Base-by-base conservation (phyloP, 1,140 invertebrate species). In the Coboldia fuscipes region DNA sequence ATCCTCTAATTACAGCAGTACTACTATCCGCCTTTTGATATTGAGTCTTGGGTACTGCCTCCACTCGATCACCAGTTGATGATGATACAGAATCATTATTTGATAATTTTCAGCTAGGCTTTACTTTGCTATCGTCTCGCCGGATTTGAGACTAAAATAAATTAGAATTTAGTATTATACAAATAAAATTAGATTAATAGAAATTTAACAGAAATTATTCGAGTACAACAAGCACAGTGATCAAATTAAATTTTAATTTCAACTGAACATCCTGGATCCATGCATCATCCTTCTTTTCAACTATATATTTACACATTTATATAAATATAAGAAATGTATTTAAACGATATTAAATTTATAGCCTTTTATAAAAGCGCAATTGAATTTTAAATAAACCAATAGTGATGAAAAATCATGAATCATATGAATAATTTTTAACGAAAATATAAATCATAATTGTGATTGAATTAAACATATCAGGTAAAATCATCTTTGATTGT, bases 31-130 rank as follows among this genome's bases (percentile, higher is more conserved):
- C 6, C 6, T 29, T 29, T 29, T 29, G 8, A 18, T n/a, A 34
- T 4, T 29, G 6, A 29, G 8, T 5, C 8, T 13, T 36, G 30
- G 30, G 28, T 18, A 23, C 12, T 26, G 19, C 6, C 14, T 36
- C 21, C 3, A 22, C 22, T 9, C 23, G 35, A 20, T 34, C 43
- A 36, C 30, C 41, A 34, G 30, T 30, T 35, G 17, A 31, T 29
- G 15, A 33, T 27, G 16, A 24, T 31, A 21, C 30, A 34, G 41
- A 26, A 35, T 40, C n/a, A n/a, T n/a, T n/a, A n/a, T n/a, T n/a
- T n/a, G 42, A 47, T 36, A 44, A 53, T 45, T 54, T 54, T 54
- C 51, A 54, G 51, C 51, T 54, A 45, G 47, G 42, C 50, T 54
- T 54, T 30, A 44, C 44, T 39, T 50, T 43, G 44, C 47, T 50